Percentiles rank a stretch among this genome's conserved stretches.
Conservation (phyloP, 1,140 invertebrate species). For the Reticulitermes speratus region DNA sequence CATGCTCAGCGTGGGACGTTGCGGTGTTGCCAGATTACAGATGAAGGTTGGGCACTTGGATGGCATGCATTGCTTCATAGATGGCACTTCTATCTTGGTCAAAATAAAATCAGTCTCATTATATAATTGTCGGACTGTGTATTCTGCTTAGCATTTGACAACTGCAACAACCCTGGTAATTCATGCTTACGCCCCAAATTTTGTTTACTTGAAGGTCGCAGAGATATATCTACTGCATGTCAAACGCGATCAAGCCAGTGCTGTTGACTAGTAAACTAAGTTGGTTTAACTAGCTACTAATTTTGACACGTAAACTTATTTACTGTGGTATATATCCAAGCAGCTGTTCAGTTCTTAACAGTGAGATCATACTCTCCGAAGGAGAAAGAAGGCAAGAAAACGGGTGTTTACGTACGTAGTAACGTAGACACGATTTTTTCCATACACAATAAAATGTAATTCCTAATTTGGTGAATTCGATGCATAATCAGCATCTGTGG, state of each 20-base stretch:
- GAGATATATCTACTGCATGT: background rate
- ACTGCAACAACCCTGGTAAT: too few species aligned
- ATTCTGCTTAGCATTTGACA: too few species aligned
- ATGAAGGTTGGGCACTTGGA: too few species aligned
- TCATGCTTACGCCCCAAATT: too few species aligned
- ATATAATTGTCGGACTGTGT: too few species aligned
- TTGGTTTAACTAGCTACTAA: background rate
- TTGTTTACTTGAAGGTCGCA: background rate
- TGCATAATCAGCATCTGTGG: background rate
- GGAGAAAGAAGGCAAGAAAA: background rate
- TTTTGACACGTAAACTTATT: background rate
- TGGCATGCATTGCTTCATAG: too few species aligned
- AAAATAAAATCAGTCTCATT: too few species aligned
- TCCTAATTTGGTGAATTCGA: background rate
- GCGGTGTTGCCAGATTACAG: too few species aligned
- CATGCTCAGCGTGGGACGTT: too few species aligned
- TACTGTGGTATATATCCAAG: background rate
- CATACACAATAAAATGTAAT: background rate
- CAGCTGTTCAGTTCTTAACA: background rate
- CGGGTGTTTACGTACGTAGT: background rate
- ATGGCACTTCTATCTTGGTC: too few species aligned
- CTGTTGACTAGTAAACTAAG: background rate
- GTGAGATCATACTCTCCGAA: background rate
- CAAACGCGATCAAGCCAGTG: background rate
- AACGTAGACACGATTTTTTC: background rate